Evolutionary conservation across 2,888 invertebrate genomes (phyloP).

Genomic region (Tortricodes alternella): DNA sequence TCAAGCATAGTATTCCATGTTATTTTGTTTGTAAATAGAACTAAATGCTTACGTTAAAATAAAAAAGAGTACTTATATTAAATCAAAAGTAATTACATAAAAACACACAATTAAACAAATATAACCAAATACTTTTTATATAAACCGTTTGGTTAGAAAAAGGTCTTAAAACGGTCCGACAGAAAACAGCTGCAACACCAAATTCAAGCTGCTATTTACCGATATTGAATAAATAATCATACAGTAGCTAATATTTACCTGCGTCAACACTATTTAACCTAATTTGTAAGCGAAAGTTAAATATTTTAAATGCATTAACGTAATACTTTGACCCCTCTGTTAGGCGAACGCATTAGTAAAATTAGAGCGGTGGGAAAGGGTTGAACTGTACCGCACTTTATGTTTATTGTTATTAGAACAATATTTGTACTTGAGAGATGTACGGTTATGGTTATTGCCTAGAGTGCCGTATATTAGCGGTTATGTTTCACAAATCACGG

Average conservation of each 20-base stretch:
- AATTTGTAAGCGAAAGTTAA: conserved; percentile 70
- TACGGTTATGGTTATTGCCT: conserved; percentile 73
- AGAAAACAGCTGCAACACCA: conserved; percentile 5
- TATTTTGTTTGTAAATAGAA: too few species aligned
- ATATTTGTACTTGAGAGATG: conserved; percentile 78
- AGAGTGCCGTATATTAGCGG: conserved; percentile 49
- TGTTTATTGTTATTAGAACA: conserved; percentile 81
- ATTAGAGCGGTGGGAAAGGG: conserved; percentile 82
- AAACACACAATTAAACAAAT: too few species aligned
- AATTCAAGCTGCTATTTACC: neutral
- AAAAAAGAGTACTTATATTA: too few species aligned
- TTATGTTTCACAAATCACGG: conserved; percentile 18
- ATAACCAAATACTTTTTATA: too few species aligned
- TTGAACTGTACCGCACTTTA: conserved; percentile 64
- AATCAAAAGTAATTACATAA: too few species aligned
- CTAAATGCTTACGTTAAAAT: too few species aligned
- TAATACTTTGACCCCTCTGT: conserved; percentile 68
- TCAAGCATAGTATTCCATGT: too few species aligned
- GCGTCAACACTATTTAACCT: conserved; percentile 33
- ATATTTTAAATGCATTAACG: conserved; percentile 65
- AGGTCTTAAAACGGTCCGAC: neutral
- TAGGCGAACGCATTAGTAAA: conserved; percentile 75
- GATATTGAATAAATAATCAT: conserved; percentile 5
- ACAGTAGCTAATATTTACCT: conserved; percentile 20
- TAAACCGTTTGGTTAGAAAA: too few species aligned